Evolutionary conservation across 2,888 invertebrate genomes (phyloP).

Genomic region (Patella ulyssiponensis): DNA sequence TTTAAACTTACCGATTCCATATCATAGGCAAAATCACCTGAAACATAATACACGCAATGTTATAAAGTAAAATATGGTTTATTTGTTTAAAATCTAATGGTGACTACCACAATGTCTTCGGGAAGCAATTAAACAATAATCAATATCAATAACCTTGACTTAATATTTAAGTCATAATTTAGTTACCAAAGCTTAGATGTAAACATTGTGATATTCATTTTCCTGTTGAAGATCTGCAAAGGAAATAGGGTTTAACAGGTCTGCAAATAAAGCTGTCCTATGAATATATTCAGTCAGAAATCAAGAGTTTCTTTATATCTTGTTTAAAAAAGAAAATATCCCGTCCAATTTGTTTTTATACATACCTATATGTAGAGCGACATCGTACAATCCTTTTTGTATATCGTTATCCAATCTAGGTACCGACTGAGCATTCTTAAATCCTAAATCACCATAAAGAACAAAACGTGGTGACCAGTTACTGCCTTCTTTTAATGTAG

Average conservation of each 20-base stretch:
- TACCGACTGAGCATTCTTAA: constrained; percentile 89
- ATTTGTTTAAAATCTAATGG: not conserved
- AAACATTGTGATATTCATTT: too few species aligned
- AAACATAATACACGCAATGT: constrained; percentile 27
- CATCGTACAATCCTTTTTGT: constrained; percentile 85
- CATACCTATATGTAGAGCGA: constrained; percentile 84
- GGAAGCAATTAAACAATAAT: too few species aligned
- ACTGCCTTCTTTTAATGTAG: constrained; percentile 79
- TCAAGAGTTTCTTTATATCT: too few species aligned
- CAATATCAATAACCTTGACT: too few species aligned
- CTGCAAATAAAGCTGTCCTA: too few species aligned
- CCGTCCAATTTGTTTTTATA: not conserved
- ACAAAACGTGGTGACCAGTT: constrained; percentile 86
- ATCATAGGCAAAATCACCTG: constrained; percentile 70
- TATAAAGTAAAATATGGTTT: not conserved
- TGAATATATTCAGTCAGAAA: too few species aligned
- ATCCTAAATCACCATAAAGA: constrained; percentile 95
- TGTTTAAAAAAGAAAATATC: too few species aligned
- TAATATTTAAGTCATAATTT: too few species aligned
- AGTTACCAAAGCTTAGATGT: too few species aligned
- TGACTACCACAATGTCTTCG: too few species aligned
- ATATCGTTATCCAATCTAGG: constrained; percentile 88
- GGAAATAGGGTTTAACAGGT: too few species aligned
- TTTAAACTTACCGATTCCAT: constrained; percentile 56
- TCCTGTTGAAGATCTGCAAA: too few species aligned